Conservation (phyloP, 2,797 vertebrate genomes). For the Eurystomus glaucurus region DNA sequence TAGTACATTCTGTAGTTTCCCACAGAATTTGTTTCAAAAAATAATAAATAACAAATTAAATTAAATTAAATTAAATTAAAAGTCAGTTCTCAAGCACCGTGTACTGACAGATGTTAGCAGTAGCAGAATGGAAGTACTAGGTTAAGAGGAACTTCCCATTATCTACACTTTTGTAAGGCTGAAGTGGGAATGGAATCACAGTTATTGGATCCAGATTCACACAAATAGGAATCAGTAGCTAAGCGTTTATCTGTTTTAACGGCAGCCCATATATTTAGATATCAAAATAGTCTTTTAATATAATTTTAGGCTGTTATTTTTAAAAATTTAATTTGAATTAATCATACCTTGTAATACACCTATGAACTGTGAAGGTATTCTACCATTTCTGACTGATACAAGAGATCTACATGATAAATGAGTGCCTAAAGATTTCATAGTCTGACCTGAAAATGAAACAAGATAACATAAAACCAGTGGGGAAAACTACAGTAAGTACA, state of each 20-base stretch:
- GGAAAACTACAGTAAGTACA: background rate
- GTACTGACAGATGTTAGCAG: background rate
- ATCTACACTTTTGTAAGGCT: background rate
- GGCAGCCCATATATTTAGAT: background rate
- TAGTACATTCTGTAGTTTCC: too few relatives aligned
- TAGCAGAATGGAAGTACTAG: background rate
- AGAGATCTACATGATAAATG: background rate
- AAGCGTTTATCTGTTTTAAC: background rate
- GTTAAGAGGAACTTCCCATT: background rate
- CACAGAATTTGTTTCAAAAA: too few relatives aligned
- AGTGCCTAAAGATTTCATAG: background rate
- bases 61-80: background rate
- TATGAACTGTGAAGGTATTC: background rate
- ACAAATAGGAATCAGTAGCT: background rate
- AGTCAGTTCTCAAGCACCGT: background rate
- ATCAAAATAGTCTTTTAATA: background rate
- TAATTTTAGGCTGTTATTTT: background rate
- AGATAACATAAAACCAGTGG: background rate
- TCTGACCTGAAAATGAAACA: background rate
- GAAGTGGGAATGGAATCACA: background rate
- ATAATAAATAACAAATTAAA: background rate
- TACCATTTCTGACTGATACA: background rate
- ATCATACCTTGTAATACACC: background rate
- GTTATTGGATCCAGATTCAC: background rate
- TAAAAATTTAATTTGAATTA: background rate